Conservation (phyloP, 2,113 vertebrate genomes). For the Cavia aperea region DNA sequence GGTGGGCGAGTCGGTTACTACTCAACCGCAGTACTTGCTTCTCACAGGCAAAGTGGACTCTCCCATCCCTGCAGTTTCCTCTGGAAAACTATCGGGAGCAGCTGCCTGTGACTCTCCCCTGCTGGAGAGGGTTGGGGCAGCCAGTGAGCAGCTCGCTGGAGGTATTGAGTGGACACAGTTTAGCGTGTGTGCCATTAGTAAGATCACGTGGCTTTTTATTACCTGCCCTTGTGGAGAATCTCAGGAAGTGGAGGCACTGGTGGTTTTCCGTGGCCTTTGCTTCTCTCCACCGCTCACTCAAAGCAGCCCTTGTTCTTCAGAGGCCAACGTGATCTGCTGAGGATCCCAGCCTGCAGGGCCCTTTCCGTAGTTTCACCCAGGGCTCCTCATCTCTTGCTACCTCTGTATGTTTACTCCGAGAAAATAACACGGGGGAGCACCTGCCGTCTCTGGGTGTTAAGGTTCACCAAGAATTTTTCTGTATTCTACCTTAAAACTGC, state of each 20-base stretch:
- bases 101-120: fast-evolving
- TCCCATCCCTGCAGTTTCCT: not conserved
- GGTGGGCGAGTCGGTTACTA: not conserved
- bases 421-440: no score
- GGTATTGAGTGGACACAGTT: no score
- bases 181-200: no score
- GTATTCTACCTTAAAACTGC: no score
- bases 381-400: no score
- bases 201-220: not conserved
- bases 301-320: not conserved
- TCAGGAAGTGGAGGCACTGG: no score
- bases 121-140: no score
- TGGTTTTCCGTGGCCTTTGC: not conserved
- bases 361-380: not conserved
- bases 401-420: not conserved
- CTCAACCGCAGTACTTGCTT: no score
- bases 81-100: not conserved
- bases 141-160: not conserved
- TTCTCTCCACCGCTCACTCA: no score
- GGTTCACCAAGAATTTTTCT: not conserved
- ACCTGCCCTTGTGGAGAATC: not conserved
- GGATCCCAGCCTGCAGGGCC: no score
- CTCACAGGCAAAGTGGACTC: no score
- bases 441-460: not conserved
- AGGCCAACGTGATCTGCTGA: no score